Base-by-base conservation (phyloP, 2,113 vertebrate species). In the Pedetes capensis region DNA sequence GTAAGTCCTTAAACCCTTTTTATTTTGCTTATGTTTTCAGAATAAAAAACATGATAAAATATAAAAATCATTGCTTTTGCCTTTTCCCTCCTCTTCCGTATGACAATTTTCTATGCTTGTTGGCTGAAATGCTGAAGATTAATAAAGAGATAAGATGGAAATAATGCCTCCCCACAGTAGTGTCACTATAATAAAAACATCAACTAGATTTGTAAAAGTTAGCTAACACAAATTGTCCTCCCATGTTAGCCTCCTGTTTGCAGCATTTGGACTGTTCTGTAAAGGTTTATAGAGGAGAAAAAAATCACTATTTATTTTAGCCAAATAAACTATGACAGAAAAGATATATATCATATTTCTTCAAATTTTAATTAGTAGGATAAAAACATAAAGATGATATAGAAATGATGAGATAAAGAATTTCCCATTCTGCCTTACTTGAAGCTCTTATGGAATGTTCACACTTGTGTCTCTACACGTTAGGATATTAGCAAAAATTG, bases 1-100 rank as follows among this genome's bases (percentile, higher is more conserved):
- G 23, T 42, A 66, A 88, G 44, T 85, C 32, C 7, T 88, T 87
- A 91, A 94, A 34, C 13, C 3, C 29, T 13, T 61, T 63, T 87
- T n/a, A n/a, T n/a, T 72, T 81, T 80, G 34, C 79, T 95, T 72
- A 1, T 55, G 22, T 27, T 71, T 96, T 92, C n/a, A 83, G 27
- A 55, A 76, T 72, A 51, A 68, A 22, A 89, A 87, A 75, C 2
- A 88, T 69, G 14, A 63, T 29, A 63, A 18, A 83, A 53, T 89
- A 16, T 76, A 69, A 80, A 89, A 86, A 11, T 13, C 25, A 47
- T 29, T 83, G 16, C 57, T 95, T 92, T 87, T 14, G 55, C 25
- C 76, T 82, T 74, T 92, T 0, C 10, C 69, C 23, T 74, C 23
- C 2, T 0, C 6, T 83, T 34, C 4, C 3, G 8, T 5, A 55